Evolutionary conservation across 2,797 vertebrate species (phyloP), one percentile per base, ranked within the genome.

Genomic region (Echeneis naucrates): DNA sequence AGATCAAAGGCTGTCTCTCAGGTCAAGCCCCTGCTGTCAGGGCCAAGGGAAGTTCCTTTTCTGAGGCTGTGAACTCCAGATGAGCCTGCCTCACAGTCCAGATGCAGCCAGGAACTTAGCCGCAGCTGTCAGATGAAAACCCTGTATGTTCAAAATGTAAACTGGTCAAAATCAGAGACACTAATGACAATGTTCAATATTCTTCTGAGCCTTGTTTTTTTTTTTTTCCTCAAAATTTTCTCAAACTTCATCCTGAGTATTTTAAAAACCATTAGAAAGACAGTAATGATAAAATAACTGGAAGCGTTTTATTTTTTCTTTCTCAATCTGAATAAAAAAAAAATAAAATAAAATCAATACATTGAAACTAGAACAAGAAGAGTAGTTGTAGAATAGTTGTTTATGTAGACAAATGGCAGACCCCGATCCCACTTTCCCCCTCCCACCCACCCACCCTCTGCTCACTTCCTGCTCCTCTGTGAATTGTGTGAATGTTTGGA

Each of bases 401-500:
- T 64, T 74, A 47, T 63, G 26, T 26, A 8, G 68, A 87, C 84
- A 87, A 81, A 83, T 82, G 77, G 52, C 66, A 59, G 55, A 38
- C 55, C 72, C 61, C 45, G 38, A 24, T 13, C 71, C 71, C n/a
- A n/a, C n/a, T n/a, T n/a, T n/a, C n/a, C 57, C 76, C 68, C 33
- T 10, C 17, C 23, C 38, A 32, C 21, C 62, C 38, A 32, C 21
- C 62, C 77, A 53, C 81, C 86, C 68, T 65, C 76, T 23, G 55
- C 81, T 87, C 73, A 73, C 77, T 81, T 90, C 84, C 87, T 84
- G 82, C 80, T 83, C 82, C 92, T 79, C 86, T 82, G 86, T 81
- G 85, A 69, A 86, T 95, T 92, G 89, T 87, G 90, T 85, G 94
- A 95, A 93, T 93, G 93, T 93, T 94, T 89, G 90, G 94, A 95